A percentile compares a stretch with the other conserved stretches of the same genome.
Conservation (phyloP, 2,888 invertebrate genomes). For the Prionchulus punctatus region DNA sequence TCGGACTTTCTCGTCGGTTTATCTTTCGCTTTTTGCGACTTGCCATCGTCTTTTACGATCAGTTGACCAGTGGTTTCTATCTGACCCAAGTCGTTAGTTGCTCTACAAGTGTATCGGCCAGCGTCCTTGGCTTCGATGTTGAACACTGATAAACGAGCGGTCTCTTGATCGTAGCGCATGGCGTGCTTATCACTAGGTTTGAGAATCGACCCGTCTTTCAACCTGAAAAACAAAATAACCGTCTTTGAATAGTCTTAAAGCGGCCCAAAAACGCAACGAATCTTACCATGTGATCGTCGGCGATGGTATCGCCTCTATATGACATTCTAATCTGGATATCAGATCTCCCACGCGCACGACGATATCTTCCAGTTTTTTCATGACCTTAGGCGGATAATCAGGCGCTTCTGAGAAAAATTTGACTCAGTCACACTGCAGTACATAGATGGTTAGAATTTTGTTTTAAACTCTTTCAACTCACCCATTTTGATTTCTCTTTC, state of each 20-base stretch:
- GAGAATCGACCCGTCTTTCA: slow-evolving; percentile 30
- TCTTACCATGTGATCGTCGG: slow-evolving; percentile 30
- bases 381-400: slow-evolving; percentile 29
- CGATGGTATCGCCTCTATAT: slow-evolving; percentile 28
- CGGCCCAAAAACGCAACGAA: background rate
- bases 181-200: slow-evolving; percentile 29
- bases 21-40: too few species aligned
- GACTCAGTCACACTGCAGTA: background rate
- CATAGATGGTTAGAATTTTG: too few species aligned
- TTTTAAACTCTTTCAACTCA: too few species aligned
- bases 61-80: slow-evolving; percentile 49
- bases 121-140: slow-evolving; percentile 79
- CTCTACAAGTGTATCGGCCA: slow-evolving; percentile 64
- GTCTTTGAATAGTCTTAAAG: too few species aligned
- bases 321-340: slow-evolving; percentile 30
- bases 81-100: slow-evolving; percentile 63
- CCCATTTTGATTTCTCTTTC: slow-evolving; percentile 36
- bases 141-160: slow-evolving; percentile 51
- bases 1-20: background rate
- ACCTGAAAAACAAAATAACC: too few species aligned
- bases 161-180: slow-evolving; percentile 18
- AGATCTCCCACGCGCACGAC: slow-evolving; percentile 26
- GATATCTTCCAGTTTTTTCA: slow-evolving; percentile 32
- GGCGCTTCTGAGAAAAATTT: slow-evolving; percentile 16
- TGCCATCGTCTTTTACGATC: slow-evolving; percentile 7